Percentiles rank a stretch among this genome's conserved stretches.
These are phyloP conservation scores for Parnassius mnemosyne DNA, from an alignment of 2,888 invertebrate species.

Conservation along the genomic window DNA sequence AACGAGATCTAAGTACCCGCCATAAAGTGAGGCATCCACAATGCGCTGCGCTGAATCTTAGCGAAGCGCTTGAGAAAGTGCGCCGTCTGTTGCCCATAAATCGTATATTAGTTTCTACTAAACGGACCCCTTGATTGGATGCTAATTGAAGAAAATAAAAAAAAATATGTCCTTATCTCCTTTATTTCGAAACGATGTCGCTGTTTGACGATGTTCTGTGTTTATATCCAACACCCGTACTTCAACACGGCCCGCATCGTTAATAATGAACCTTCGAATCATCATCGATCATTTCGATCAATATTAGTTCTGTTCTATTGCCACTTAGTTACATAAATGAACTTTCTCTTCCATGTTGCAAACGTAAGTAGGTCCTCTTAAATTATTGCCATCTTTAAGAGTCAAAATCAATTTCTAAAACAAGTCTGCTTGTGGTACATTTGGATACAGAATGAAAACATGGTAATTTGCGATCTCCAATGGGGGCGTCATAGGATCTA, in stretches of 20 bases:
- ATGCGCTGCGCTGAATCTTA: constrained; percentile 53
- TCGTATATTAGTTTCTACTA: constrained; percentile 57
- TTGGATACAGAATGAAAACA: constrained; percentile 19
- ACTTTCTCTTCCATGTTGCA: constrained; percentile 54
- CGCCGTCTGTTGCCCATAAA: constrained; percentile 54
- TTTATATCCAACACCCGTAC: constrained; percentile 32
- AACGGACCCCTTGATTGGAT: constrained; percentile 68
- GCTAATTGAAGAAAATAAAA: constrained; percentile 67
- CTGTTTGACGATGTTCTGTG: constrained; percentile 25
- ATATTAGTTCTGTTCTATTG: constrained; percentile 64
- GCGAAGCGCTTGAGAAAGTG: constrained; percentile 67
- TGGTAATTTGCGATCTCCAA: constrained; percentile 18
- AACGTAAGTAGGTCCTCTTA: constrained; percentile 25
- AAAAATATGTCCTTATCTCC: constrained; percentile 48
- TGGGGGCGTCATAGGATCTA: constrained; percentile 11
- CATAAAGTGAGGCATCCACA: constrained; percentile 45
- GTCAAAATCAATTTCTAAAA: constrained; percentile 26
- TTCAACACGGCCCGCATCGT: constrained; percentile 43
- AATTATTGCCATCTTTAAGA: constrained; percentile 20
- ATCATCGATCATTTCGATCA: constrained; percentile 53
- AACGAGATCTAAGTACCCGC: constrained; percentile 37
- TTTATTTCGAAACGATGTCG: constrained; percentile 50
- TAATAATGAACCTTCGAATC: constrained; percentile 49
- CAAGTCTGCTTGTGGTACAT: constrained; percentile 20
- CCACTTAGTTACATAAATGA: constrained; percentile 65